These are phyloP conservation scores for Drosophila ercepeae DNA, from an alignment of 1,140 invertebrate species.

Conservation along the genomic window DNA sequence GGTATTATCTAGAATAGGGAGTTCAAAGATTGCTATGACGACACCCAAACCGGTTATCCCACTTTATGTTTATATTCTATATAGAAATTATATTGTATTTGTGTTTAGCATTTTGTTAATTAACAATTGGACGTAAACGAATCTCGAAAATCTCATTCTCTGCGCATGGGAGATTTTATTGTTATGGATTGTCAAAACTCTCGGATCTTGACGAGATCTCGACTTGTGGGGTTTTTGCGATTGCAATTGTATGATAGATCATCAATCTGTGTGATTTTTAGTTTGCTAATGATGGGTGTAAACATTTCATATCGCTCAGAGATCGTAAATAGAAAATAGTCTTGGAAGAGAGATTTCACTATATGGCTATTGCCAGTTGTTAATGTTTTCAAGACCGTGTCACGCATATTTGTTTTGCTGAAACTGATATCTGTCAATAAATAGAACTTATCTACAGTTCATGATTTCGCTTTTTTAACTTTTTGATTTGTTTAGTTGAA, in stretches of 20 bases:
- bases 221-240: slow-evolving; percentile 25
- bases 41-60: slow-evolving; percentile 52
- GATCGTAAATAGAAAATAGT: slow-evolving; percentile 14
- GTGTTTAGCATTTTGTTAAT: slow-evolving; percentile 35
- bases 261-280: slow-evolving; percentile 35
- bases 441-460: not conserved
- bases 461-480: not conserved
- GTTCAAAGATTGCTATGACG: slow-evolving; percentile 39
- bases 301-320: slow-evolving; percentile 20
- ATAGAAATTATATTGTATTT: slow-evolving; percentile 14
- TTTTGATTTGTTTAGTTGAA: not conserved
- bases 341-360: slow-evolving; percentile 24
- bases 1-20: not conserved
- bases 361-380: not conserved
- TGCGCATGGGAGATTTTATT: slow-evolving; percentile 27
- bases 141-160: slow-evolving; percentile 12
- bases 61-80: slow-evolving; percentile 10
- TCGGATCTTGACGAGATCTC: slow-evolving; percentile 10
- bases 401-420: slow-evolving; percentile 1
- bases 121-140: slow-evolving; percentile 35
- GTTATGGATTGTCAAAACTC: slow-evolving; percentile 15
- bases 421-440: slow-evolving; percentile 10
- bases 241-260: slow-evolving; percentile 13
- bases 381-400: not conserved
- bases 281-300: slow-evolving; percentile 21